Evolutionary conservation across 2,113 vertebrate species (phyloP).

Genomic region (Nicator chloris): DNA sequence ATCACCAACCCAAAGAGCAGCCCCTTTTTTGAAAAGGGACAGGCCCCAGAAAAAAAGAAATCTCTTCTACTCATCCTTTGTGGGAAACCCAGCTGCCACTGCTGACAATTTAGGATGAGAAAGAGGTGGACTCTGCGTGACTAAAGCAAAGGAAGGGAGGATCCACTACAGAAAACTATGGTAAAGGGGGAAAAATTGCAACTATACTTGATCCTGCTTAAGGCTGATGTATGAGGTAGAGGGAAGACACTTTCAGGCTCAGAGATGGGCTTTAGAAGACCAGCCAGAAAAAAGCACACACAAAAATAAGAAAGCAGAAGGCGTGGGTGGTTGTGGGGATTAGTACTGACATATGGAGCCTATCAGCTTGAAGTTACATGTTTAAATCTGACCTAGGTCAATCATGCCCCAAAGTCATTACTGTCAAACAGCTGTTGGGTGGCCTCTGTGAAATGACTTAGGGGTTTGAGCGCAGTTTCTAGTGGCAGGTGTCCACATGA

Average conservation of each 20-base stretch:
- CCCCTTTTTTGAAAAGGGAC: neutral
- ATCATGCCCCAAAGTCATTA: slow-evolving; percentile 50
- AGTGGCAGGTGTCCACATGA: slow-evolving; percentile 37
- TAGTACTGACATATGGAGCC: slow-evolving; percentile 49
- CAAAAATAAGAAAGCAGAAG: slow-evolving; percentile 47
- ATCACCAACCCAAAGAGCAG: neutral
- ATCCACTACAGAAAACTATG: neutral
- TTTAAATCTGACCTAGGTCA: slow-evolving; percentile 44
- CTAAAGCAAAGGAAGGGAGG: neutral
- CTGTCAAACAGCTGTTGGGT: slow-evolving; percentile 27
- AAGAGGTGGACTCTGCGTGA: neutral
- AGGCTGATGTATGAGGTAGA: neutral
- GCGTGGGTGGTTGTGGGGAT: slow-evolving; percentile 34
- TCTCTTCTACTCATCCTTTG: neutral
- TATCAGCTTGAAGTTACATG: slow-evolving; percentile 46
- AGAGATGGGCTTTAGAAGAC: neutral
- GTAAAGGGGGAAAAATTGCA: neutral
- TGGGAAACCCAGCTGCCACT: neutral
- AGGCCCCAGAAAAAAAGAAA: neutral
- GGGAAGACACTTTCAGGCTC: neutral
- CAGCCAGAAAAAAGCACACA: neutral
- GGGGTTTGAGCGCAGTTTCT: slow-evolving; percentile 55
- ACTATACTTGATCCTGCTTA: neutral
- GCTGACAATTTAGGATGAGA: neutral
- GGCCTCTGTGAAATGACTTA: slow-evolving; percentile 33